Evolutionary conservation across 2,888 invertebrate species (phyloP), one percentile per base, ranked within the genome.

Genomic region (Tetropium fuscum): DNA sequence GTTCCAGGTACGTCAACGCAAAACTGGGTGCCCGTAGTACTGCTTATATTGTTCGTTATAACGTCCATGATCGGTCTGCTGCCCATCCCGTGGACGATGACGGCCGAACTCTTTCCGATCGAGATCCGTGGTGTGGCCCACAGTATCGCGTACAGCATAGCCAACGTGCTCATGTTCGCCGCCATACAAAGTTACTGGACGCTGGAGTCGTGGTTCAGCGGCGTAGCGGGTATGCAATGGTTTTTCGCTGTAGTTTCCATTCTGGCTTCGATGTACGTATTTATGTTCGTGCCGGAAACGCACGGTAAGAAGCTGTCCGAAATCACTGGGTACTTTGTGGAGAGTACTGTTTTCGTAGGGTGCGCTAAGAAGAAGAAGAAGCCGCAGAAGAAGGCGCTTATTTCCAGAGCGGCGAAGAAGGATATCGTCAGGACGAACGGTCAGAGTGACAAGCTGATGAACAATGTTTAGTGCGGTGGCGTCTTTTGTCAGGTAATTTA

Each of bases 81-180:
- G 25, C 86, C 86, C 3, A 86, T 87, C 15, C 87, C 87, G 0
- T 87, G 87, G 87, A 87, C 87, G n/a, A 86, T 87, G 86, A 87
- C 87, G 0, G 87, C 87, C 0, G 87, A 87, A 78, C 75, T 87
- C 2, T 87, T 87, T 70, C 87, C 87, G 0, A 81, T 85, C 1
- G 86, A 87, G 63, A 87, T 87, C 36, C 82, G 87, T 15, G 87
- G 87, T 1, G 78, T 87, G 8, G 87, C 87, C 0, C 87, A 87
- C 66, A 86, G 87, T 5, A 80, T 87, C 43, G 83, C 84, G 36
- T 86, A 86, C 73, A 84, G 85, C 25, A 80, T 85, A 65, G 87
- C 86, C 1, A 86, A 87, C 69, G 65, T 86, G 18, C 76, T 87
- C 1, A 86, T 87, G 86, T 87, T 87, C 69, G 78, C 81, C 0